phyloP scores from a whole-genome alignment of 2,797 vertebrate species.

The Lophius americanus region DNA sequence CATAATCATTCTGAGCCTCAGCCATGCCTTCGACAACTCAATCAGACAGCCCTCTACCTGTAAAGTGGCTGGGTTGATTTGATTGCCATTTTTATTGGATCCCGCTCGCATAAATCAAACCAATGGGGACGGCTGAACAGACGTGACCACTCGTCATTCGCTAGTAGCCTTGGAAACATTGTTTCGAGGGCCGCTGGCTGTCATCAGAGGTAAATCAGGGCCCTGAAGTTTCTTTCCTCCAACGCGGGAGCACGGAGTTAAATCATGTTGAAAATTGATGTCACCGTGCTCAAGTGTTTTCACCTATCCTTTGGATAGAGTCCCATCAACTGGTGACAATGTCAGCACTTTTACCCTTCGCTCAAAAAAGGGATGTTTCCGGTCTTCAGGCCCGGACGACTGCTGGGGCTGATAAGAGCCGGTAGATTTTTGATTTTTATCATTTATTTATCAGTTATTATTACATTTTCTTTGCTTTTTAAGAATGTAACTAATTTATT shows the following conservation, averaged over 20 bases:
- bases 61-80: constrained; percentile 91
- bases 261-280: constrained; percentile 91
- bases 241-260: constrained; percentile 81
- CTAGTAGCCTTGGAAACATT: constrained; percentile 90
- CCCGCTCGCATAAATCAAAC: constrained; percentile 87
- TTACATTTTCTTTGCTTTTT: neutral
- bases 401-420: constrained; percentile 63
- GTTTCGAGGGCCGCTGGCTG: constrained; percentile 83
- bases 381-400: constrained; percentile 50
- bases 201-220: constrained; percentile 87
- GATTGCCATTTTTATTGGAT: constrained; percentile 92
- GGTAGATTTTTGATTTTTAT: neutral
- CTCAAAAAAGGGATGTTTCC: constrained; percentile 60
- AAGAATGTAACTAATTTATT: constrained; percentile 14
- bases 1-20: constrained; percentile 89
- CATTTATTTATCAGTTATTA: neutral
- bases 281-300: constrained; percentile 85
- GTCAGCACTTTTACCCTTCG: constrained; percentile 87
- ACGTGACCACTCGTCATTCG: constrained; percentile 88
- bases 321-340: constrained; percentile 86
- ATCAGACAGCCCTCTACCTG: constrained; percentile 89
- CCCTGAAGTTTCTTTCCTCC: constrained; percentile 84
- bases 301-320: constrained; percentile 84
- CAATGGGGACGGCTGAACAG: constrained; percentile 86
- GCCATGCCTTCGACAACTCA: constrained; percentile 90